These are phyloP conservation scores for Acrocephalus arundinaceus DNA, from an alignment of 2,113 vertebrate species.

Conservation along the genomic window DNA sequence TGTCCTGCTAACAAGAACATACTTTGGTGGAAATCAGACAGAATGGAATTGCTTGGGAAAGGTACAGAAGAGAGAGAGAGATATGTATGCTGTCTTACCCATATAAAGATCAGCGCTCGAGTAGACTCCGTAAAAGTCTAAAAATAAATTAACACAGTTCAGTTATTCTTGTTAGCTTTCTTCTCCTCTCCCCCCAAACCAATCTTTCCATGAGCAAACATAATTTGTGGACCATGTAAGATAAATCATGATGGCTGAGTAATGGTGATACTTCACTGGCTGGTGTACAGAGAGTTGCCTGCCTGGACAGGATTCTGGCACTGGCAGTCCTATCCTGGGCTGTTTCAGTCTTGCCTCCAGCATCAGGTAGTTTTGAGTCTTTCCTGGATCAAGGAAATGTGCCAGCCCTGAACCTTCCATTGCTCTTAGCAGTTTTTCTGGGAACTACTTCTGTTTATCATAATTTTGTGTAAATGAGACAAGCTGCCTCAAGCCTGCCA, in stretches of 20 bases:
- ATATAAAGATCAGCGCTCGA: not conserved
- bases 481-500: not conserved
- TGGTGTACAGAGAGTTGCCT: rapidly evolving
- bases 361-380: not conserved
- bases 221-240: not conserved
- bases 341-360: not conserved
- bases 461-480: not conserved
- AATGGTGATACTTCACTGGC: rapidly evolving
- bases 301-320: rapidly evolving
- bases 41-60: not conserved
- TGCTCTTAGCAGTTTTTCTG: not conserved
- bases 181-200: not conserved
- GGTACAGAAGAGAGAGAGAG: not conserved
- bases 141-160: constrained; percentile 23
- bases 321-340: not conserved
- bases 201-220: not conserved
- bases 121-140: constrained; percentile 18
- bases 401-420: not conserved
- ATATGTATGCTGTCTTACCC: not conserved
- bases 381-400: not conserved
- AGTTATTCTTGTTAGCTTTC: not conserved
- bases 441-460: not conserved
- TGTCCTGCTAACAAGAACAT: not conserved
- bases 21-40: not conserved
- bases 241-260: rapidly evolving